Base-by-base conservation (phyloP, 2,797 vertebrate genomes). In the Anolis apletophallus region DNA sequence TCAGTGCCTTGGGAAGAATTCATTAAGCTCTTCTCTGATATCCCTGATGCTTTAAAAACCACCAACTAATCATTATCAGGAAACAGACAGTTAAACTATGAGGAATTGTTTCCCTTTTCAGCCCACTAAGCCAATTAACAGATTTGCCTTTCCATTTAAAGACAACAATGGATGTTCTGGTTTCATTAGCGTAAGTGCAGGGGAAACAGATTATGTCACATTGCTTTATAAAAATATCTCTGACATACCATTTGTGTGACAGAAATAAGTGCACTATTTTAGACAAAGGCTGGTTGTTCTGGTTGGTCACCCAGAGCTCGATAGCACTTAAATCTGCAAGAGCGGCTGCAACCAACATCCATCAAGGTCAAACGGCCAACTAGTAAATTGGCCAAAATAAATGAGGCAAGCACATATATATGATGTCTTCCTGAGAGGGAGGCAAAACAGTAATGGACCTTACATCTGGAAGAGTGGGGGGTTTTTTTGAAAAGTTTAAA, bases 331-430 rank as follows among this genome's bases (percentile, higher is more conserved):
- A 40, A 57, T 80, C 68, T 84, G 64, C 7, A 16, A 83, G n/a
- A 64, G 55, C 40, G 61, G 57, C 52, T 77, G 36, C 80, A 26
- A 52, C 12, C 46, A 55, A 57, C 36, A 82, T 72, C 57, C 75
- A 77, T 82, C 55, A 36, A 83, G 88, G 52, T 80, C 59, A 83
- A 29, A 80, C 59, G 73, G 68, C 68, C 71, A 75, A 87, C 32
- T 34, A 29, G 84, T n/a, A 88, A 74, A 73, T 17, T 75, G 59
- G 69, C 72, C 36, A 59, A 85, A 90, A 86, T 77, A 55, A 89
- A 89, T 81, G 46, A 0, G 67, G 29, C 64, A 54, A 57, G 68
- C 29, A 76, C 26, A 40, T 76, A 81, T 88, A 84, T 86, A 85
- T 3, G 16, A 55, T 86, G 5, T 83, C 76, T 82, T 78, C 74